Percentiles rank a stretch among this genome's conserved stretches.
Conservation (phyloP, 1,140 invertebrate genomes). For the Laupala kohalensis region DNA sequence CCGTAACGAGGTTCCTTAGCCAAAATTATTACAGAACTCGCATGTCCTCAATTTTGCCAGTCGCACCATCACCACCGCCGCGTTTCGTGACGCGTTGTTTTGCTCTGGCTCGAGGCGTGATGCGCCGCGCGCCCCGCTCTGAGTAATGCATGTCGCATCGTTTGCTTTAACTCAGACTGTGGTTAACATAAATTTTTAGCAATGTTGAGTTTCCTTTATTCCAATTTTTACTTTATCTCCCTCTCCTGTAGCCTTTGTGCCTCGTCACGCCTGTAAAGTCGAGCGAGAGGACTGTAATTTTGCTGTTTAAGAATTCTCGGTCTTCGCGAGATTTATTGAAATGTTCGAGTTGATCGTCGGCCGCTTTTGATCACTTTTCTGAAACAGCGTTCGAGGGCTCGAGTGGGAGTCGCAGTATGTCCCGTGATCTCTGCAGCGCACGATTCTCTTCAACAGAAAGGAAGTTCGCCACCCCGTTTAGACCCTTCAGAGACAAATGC, state of each 20-base stretch:
- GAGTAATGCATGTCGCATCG: not conserved
- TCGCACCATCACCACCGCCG: not conserved
- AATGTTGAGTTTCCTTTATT: not conserved
- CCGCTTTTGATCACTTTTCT: not conserved
- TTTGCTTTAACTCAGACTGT: not conserved
- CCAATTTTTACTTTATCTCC: not conserved
- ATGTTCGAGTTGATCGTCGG: not conserved
- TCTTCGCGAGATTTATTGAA: not conserved
- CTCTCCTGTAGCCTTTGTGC: not conserved
- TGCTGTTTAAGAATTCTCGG: not conserved
- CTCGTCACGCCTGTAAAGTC: not conserved
- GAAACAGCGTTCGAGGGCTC: not conserved
- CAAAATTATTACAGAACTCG: not conserved
- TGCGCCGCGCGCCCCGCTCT: not conserved
- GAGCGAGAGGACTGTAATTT: not conserved
- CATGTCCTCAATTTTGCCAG: not conserved
- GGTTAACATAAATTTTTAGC: not conserved
- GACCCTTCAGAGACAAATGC: no score
- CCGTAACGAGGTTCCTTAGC: not conserved
- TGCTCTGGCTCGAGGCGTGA: not conserved
- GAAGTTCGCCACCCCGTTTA: no score
- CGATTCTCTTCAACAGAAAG: not conserved
- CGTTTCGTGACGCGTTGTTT: not conserved
- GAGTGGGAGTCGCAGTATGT: not conserved
- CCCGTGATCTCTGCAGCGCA: not conserved